These are phyloP conservation scores for Anodontia alba DNA, from an alignment of 2,888 invertebrate species.

Conservation along the genomic window DNA sequence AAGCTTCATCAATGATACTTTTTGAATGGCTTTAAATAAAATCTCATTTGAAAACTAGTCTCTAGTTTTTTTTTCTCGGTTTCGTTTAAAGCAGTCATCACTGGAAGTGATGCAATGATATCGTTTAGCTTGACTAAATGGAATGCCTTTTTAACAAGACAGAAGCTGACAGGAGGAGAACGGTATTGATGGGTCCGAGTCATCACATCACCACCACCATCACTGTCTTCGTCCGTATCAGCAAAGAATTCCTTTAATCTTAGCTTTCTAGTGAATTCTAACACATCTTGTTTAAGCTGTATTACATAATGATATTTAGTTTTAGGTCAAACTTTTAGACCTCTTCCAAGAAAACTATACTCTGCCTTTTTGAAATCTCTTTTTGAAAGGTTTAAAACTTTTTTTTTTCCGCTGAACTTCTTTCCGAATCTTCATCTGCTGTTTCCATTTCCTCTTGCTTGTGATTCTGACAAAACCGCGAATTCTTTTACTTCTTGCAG, in stretches of 20 bases:
- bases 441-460: too few species aligned
- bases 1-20: background rate
- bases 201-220: background rate
- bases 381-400: slow-evolving; percentile 10
- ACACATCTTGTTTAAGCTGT: slow-evolving; percentile 1
- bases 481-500: too few species aligned
- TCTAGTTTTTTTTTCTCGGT: background rate
- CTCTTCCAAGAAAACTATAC: too few species aligned
- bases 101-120: background rate
- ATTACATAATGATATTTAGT: slow-evolving; percentile 20
- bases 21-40: too few species aligned
- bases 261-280: slow-evolving; percentile 11
- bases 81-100: background rate
- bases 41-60: background rate
- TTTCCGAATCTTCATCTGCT: too few species aligned
- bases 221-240: background rate
- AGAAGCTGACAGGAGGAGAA: slow-evolving; percentile 8
- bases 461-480: too few species aligned
- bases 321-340: slow-evolving; percentile 20
- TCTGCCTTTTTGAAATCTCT: too few species aligned
- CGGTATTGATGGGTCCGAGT: background rate
- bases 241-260: slow-evolving; percentile 3
- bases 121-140: slow-evolving; percentile 6
- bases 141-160: background rate
- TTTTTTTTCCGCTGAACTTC: too few species aligned